Evolutionary conservation across 2,888 invertebrate species (phyloP), one percentile per base, ranked within the genome.

Genomic region (Brenthis hecate): DNA sequence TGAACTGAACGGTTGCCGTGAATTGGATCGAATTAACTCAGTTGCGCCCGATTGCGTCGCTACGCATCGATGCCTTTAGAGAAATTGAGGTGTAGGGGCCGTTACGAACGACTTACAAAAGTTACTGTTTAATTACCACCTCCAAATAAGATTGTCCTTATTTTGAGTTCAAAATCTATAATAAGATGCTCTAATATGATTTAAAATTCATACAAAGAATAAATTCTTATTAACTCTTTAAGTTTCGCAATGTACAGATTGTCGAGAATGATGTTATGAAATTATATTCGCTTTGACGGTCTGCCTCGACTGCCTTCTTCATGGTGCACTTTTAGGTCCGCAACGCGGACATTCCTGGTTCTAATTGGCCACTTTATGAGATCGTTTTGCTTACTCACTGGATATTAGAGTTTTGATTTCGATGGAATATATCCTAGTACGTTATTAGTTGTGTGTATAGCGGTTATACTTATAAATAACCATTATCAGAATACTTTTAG

Each of bases 31-130:
- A 84, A 89, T 87, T 86, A 87, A 86, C 79, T 89, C 85, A 85
- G 86, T 84, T 88, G 90, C 87, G 87, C 88, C 87, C 87, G 91
- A 91, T 91, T 91, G 91, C 90, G 81, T 86, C 79, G 89, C 82
- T 78, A 89, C 88, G 91, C 91, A 85, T 85, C 88, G 85, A 75
- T 83, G 86, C 76, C 74, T 81, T 78, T 85, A 84, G 90, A 91
- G 91, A 92, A 92, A 92, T 91, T 91, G 83, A 88, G 88, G 87
- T 88, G 81, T 84, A 82, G 82, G 81, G 78, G 84, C 87, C 86
- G 86, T 85, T 88, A 84, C 85, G 85, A 86, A 84, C 83, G 78
- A 81, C 86, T 92, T 91, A 85, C 88, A 83, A 91, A 91, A 92
- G 86, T 91, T 88, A 77, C 81, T 79, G 80, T 76, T 85, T 87